Conservation (phyloP, 2,888 invertebrate species). For the Xestia xanthographa region DNA sequence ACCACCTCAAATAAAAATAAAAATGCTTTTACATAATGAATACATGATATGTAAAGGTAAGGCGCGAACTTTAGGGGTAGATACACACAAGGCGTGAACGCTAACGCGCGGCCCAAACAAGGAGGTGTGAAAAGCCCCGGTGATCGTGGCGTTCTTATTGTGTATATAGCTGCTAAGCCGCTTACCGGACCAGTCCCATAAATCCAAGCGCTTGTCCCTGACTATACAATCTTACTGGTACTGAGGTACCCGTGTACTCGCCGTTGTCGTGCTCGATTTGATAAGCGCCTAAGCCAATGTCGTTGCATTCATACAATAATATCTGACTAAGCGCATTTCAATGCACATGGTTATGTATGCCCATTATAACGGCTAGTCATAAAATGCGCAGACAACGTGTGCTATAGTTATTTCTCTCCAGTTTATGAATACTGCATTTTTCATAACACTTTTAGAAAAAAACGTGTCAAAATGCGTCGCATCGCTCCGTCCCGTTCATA, state of each 20-base stretch:
- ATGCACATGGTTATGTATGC: conserved; percentile 32
- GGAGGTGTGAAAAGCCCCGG: conserved; percentile 89
- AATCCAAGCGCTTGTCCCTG: conserved; percentile 74
- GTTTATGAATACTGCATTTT: conserved; percentile 32
- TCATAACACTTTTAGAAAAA: conserved; percentile 38
- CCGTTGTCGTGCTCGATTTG: conserved; percentile 51
- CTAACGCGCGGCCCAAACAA: conserved; percentile 87
- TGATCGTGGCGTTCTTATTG: conserved; percentile 83
- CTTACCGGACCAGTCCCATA: conserved; percentile 84
- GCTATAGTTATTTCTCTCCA: conserved; percentile 7
- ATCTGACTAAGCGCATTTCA: conserved; percentile 56
- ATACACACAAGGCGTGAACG: conserved; percentile 88
- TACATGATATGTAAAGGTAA: conserved; percentile 83
- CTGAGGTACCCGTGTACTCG: conserved; percentile 39
- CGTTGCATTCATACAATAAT: conserved; percentile 43
- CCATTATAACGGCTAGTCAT: conserved; percentile 13
- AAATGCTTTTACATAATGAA: conserved; percentile 80
- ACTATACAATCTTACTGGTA: conserved; percentile 54
- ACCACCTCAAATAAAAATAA: conserved; percentile 67
- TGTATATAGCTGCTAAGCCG: conserved; percentile 85
- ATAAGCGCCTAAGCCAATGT: conserved; percentile 58
- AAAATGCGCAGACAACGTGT: conserved; percentile 14
- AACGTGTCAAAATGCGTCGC: conserved; percentile 75
- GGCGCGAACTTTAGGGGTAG: conserved; percentile 89
- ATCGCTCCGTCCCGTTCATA: conserved; percentile 70